These are phyloP conservation scores for Linyphia triangularis DNA, from an alignment of 2,888 invertebrate genomes.

Conservation along the genomic window DNA sequence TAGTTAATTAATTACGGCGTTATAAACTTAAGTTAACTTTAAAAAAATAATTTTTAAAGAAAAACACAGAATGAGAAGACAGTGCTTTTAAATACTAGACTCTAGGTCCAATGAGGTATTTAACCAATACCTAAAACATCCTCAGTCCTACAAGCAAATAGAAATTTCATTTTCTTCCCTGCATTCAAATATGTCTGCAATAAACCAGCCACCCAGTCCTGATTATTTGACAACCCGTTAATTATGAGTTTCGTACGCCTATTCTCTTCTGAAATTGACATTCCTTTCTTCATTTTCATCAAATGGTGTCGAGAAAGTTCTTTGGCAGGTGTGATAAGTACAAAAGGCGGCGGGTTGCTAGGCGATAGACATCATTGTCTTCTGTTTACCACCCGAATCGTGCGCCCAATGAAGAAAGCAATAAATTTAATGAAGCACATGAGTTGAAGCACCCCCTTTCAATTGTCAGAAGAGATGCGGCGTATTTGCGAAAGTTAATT, in stretches of 20 bases:
- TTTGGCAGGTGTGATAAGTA: slow-evolving; percentile 43
- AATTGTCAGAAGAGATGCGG: slow-evolving; percentile 13
- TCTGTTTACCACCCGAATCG: slow-evolving; percentile 23
- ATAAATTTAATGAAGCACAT: slow-evolving; percentile 66
- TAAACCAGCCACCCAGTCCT: neutral
- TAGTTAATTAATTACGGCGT: too few species aligned
- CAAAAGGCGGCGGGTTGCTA: slow-evolving; percentile 43
- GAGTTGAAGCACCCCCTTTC: slow-evolving; percentile 45
- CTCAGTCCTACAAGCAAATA: neutral
- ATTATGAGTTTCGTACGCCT: slow-evolving; percentile 32
- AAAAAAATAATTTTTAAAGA: too few species aligned
- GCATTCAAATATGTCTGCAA: neutral
- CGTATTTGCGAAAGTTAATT: slow-evolving; percentile 63
- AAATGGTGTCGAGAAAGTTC: slow-evolving; percentile 13
- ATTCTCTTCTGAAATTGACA: slow-evolving; percentile 3
- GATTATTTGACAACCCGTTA: slow-evolving; percentile 23
- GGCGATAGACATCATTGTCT: slow-evolving; percentile 65
- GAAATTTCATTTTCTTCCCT: neutral
- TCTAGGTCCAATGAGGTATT: too few species aligned
- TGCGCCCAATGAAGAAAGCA: slow-evolving; percentile 38
- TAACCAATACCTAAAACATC: too few species aligned
- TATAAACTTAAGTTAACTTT: too few species aligned
- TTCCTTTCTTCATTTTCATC: slow-evolving; percentile 25
- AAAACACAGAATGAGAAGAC: too few species aligned
- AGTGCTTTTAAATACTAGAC: too few species aligned